phyloP scores from a whole-genome alignment of 1,140 invertebrate genomes.

The Popillia japonica region DNA sequence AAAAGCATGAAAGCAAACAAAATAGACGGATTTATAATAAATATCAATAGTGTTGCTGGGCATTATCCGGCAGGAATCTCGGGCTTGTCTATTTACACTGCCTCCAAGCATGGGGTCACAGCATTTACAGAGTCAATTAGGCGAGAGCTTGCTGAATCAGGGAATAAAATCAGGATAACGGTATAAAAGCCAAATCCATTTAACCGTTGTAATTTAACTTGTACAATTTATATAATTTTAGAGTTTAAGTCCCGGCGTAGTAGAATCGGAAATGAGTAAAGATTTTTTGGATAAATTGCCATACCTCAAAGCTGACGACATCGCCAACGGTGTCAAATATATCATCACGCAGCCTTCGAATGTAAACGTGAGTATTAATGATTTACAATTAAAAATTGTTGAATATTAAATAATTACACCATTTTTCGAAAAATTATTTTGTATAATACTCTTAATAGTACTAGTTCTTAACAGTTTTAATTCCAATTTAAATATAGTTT shows the following conservation, averaged over 20 bases:
- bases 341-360: not conserved
- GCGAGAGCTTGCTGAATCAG: not conserved
- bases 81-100: not conserved
- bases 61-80: not conserved
- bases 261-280: not conserved
- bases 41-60: not conserved
- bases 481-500: no score
- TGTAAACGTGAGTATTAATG: not conserved
- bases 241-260: not conserved
- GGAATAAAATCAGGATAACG: constrained; percentile 7
- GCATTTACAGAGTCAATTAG: not conserved
- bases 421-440: no score
- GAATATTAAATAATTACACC: no score
- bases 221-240: not conserved
- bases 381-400: no score
- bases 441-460: no score
- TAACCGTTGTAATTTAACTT: no score
- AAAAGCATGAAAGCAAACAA: constrained; percentile 21
- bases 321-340: not conserved
- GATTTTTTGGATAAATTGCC: not conserved
- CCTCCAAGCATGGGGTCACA: not conserved
- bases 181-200: not conserved
- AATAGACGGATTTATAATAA: constrained; percentile 9
- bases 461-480: no score
- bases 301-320: not conserved